Evolutionary conservation across 1,140 invertebrate species (phyloP), one percentile per base, ranked within the genome.

Genomic region (Sarcophaga bullata): DNA sequence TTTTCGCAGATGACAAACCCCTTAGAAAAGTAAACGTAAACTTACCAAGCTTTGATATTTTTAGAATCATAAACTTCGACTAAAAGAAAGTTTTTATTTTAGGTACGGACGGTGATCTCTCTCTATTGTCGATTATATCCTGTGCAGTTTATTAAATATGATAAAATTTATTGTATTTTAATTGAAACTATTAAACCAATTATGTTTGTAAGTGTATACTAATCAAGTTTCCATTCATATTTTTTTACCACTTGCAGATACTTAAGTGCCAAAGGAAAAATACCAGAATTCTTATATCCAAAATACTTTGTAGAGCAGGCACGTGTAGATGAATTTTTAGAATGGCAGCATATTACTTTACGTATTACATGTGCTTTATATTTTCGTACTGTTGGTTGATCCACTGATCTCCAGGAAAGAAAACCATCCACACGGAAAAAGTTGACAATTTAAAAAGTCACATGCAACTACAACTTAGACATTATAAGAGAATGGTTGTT

Each of bases 281-380:
- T 95, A 4, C 86, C 91, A 3, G 93, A 95, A 85, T 91, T 94
- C 68, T 95, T 94, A 92, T 97, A 96, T 88, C 96, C 96, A 6
- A 92, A 91, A 84, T 93, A 95, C 80, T 92, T 91, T 25, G 91
- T 94, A 84, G 85, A 90, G n/a, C 93, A 94, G 89, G 95, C 96
- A 0, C 91, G 91, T 83, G 93, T 97, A 3, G 95, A 97, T 85
- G 96, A 97, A 90, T 98, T 95, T 86, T 91, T 97, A 62, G 94
- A 96, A 90, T 98, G 96, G 96, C 96, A 98, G 83, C 96, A 98
- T 86, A 86, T 93, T 7, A 95, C 95, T 80, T 91, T 94, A 0
- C 91, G 96, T 83, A 82, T 93, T 0, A 91, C 92, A 84, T 95
- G 94, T 87, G 91, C 94, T 25, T 90, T 94, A 87, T 95, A 94